Base-by-base conservation (phyloP, 2,797 vertebrate species). In the Bradypodion ventrale region DNA sequence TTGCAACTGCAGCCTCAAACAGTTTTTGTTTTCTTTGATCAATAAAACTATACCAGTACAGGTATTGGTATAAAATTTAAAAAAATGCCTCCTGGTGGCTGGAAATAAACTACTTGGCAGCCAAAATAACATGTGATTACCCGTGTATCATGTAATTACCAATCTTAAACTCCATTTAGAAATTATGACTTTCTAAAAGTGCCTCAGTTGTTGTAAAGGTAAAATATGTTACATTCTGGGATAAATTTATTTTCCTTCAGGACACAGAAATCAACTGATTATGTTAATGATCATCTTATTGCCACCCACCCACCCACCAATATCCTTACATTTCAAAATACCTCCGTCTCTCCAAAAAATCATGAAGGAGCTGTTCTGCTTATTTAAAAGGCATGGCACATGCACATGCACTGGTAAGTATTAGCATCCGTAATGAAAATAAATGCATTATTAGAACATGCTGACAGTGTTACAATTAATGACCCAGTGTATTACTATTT, bases 381-480 rank as follows among this genome's bases (percentile, higher is more conserved):
- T 82, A 32, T 78, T 80, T n/a, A 80, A 85, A 72, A 68, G 89
- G 75, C 86, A 89, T 70, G 21, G 79, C 12, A 88, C 75, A 86
- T 89, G 49, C 40, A 87, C 90, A 65, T 65, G 21, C 83, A 79
- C 49, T 42, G 46, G 66, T 75, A 70, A 91, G 83, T 37, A 88
- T 82, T 83, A 90, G 35, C 68, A 46, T 78, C 60, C 80, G 88
- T 87, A 87, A 91, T 59, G 78, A 89, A 92, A 82, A 89, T 86
- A 93, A 91, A 90, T 69, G 82, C 84, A 80, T 59, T 16, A 90
- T 10, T 15, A 89, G 83, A 92, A 93, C 84, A 90, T 32, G 86
- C 92, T 88, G 91, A 89, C 86, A 77, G 63, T 83, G 80, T 85
- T 88, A 83, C 91, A 94, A 82, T 91, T 92, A 93, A 94, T 0